Evolutionary conservation across 2,797 vertebrate species (phyloP).

Genomic region (Sebastes diploproa): DNA sequence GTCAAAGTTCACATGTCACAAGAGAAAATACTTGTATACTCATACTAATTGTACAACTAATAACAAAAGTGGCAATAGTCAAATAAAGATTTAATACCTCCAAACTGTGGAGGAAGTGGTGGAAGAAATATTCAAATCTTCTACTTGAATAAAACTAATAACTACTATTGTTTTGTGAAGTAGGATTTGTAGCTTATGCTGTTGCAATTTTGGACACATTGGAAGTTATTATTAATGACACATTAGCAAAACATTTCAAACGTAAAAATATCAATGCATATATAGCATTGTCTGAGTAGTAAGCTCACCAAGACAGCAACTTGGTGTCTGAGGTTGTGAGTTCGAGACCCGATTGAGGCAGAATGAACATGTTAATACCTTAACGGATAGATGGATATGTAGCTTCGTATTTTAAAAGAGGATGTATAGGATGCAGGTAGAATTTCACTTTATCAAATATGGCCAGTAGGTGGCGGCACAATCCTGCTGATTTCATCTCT

Average conservation of each 20-base stretch:
- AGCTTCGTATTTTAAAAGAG: not conserved
- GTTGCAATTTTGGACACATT: not conserved
- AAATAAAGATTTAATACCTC: not conserved
- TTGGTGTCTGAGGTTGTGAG: too few species aligned
- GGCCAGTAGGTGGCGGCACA: conserved; percentile 37
- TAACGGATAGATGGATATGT: too few species aligned
- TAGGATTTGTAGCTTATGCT: too few species aligned
- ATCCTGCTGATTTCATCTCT: not conserved
- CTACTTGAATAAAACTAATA: too few species aligned
- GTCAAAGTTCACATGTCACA: too few species aligned
- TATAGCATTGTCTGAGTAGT: not conserved
- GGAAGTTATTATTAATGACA: not conserved
- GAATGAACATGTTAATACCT: too few species aligned
- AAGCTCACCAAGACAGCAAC: too few species aligned
- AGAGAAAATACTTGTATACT: too few species aligned
- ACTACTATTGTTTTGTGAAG: too few species aligned
- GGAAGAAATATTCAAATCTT: not conserved
- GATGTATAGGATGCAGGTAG: not conserved
- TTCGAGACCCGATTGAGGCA: too few species aligned
- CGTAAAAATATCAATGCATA: not conserved
- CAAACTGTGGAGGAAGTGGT: not conserved
- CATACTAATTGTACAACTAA: too few species aligned
- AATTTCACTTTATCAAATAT: not conserved
- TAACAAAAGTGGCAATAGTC: too few species aligned
- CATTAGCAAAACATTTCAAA: not conserved